Evolutionary conservation across 2,797 vertebrate genomes (phyloP).

Genomic region (Hippoglossus hippoglossus): DNA sequence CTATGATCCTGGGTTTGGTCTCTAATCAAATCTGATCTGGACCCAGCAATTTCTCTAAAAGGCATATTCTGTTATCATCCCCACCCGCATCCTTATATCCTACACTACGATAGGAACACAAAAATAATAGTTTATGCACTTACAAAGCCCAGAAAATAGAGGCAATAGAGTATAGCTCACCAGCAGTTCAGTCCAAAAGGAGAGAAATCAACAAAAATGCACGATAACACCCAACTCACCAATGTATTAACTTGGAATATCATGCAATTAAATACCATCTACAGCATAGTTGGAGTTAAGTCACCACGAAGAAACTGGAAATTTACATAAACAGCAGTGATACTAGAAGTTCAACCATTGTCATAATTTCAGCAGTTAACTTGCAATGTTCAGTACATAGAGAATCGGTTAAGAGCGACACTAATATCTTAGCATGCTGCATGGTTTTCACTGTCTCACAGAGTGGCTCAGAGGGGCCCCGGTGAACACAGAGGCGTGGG

Average conservation of each 20-base stretch:
- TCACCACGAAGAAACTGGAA: constrained; percentile 77
- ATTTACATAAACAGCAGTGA: constrained; percentile 71
- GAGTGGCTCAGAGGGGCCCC: constrained; percentile 31
- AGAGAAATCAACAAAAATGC: constrained; percentile 56
- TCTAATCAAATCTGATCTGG: constrained; percentile 17
- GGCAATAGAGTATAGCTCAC: constrained; percentile 66
- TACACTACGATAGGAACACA: constrained; percentile 66
- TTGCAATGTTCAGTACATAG: constrained; percentile 74
- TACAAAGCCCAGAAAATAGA: constrained; percentile 76
- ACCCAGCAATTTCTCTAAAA: constrained; percentile 41
- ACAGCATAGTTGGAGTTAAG: constrained; percentile 65
- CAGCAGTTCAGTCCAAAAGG: constrained; percentile 74
- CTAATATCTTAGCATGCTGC: constrained; percentile 79
- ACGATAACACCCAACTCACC: constrained; percentile 69
- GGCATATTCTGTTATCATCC: constrained; percentile 62
- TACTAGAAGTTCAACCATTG: constrained; percentile 58
- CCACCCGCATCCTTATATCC: constrained; percentile 25
- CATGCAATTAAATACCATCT: constrained; percentile 84
- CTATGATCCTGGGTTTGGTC: constrained; percentile 6
- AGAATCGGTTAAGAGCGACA: constrained; percentile 67
- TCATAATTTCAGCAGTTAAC: constrained; percentile 67
- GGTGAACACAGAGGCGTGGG: constrained; percentile 36
- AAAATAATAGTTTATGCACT: constrained; percentile 73
- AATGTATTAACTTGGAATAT: constrained; percentile 67
- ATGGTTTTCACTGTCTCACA: constrained; percentile 53